Percentiles rank a stretch among this genome's conserved stretches.
phyloP scores from a whole-genome alignment of 2,888 invertebrate genomes.

The Melanargia galathea region DNA sequence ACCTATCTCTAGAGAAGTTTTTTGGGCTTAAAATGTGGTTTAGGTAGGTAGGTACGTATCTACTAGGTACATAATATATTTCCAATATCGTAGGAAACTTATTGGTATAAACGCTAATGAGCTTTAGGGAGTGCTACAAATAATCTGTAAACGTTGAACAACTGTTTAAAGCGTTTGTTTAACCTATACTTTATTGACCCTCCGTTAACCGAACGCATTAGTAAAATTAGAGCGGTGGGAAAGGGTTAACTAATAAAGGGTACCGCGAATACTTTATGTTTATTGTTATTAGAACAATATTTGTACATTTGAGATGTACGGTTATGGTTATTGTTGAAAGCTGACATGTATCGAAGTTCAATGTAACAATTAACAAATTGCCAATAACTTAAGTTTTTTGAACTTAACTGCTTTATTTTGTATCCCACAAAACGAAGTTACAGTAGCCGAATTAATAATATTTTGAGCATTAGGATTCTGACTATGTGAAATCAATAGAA shows the following conservation, averaged over 20 bases:
- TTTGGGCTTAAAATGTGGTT: too few species aligned
- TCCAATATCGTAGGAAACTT: neutral
- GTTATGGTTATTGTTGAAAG: conserved; percentile 67
- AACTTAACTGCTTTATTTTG: neutral
- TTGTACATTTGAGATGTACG: conserved; percentile 76
- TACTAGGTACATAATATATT: too few species aligned
- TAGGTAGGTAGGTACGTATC: too few species aligned
- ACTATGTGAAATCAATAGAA: neutral
- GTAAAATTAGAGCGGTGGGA: conserved; percentile 82
- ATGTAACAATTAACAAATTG: conserved; percentile 23
- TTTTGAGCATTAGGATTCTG: neutral
- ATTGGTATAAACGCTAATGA: conserved; percentile 8
- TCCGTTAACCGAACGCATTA: conserved; percentile 70
- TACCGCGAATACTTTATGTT: conserved; percentile 69
- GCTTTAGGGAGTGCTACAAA: conserved; percentile 30
- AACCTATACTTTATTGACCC: conserved; percentile 68
- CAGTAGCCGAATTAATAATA: neutral
- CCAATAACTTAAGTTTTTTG: conserved; percentile 22
- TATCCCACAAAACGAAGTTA: neutral
- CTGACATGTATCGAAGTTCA: conserved; percentile 32
- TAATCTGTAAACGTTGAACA: conserved; percentile 73
- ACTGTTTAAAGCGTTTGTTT: conserved; percentile 68
- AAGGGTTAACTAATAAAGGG: conserved; percentile 62
- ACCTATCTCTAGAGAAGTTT: too few species aligned
- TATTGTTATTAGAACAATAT: conserved; percentile 82